Evolutionary conservation across 2,888 invertebrate genomes (phyloP), one percentile per base, ranked within the genome.

Genomic region (Piscicola geometra): DNA sequence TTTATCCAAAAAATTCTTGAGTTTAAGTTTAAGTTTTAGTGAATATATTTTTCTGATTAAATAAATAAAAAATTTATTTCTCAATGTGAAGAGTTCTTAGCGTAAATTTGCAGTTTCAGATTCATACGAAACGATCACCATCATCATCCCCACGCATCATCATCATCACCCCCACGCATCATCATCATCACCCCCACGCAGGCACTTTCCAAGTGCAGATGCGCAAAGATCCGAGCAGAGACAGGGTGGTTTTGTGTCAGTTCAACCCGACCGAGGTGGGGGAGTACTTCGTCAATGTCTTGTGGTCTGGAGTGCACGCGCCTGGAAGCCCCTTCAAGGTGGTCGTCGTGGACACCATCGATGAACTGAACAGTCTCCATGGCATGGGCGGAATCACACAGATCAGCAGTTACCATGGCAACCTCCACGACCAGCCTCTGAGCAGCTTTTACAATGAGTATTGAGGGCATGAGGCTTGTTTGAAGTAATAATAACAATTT

Each of bases 201-300:
- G 90, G 98, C 78, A 98, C 98, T n/a, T 99, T 99, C 88, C 90
- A 97, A 81, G 99, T 99, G 5, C 98, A 99, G 86, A 99, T 99
- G 98, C 96, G 96, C 85, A 88, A 98, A 25, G 98, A 99, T 86
- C 95, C 92, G 83, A 96, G 97, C 86, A 94, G 96, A 84, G 99
- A 99, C 86, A 89, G 99, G 81, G 96, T 96, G 64, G 99, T 99
- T 85, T 88, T 97, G 75, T 99, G 99, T 90, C 94, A 94, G 88
- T 97, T 93, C 85, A 97, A 98, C 86, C 99, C 99, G 77, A 95
- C 95, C 75, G 98, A 99, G 76, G 96, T 97, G 1, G 99, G 99
- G 47, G 96, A 99, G 86, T 99, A 99, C 86, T 89, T 96, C 78
- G 94, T 99, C 66, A 52, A 67, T 85, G 94, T 95, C 1, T 92